These are phyloP conservation scores for Leptinotarsa defecta DNA, from an alignment of 1,140 invertebrate genomes.

Conservation along the genomic window DNA sequence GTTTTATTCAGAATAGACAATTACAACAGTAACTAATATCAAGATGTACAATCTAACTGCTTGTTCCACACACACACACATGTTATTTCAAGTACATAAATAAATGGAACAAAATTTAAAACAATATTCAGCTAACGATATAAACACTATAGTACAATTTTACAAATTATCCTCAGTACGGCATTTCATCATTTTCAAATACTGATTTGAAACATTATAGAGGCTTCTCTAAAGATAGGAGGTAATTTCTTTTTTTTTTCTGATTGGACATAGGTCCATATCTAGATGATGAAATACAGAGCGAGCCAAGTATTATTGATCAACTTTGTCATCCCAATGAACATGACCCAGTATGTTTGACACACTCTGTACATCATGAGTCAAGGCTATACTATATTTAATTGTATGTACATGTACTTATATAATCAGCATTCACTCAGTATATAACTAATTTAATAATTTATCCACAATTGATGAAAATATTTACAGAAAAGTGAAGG, in stretches of 20 bases:
- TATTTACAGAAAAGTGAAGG: conserved; percentile 50
- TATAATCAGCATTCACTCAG: conserved; percentile 31
- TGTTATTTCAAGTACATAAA: conserved; percentile 53
- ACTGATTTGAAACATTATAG: conserved; percentile 21
- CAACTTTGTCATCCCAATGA: no score
- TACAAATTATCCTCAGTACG: conserved; percentile 37
- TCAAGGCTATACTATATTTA: conserved; percentile 8
- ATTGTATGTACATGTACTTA: conserved; percentile 20
- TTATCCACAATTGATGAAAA: conserved; percentile 36
- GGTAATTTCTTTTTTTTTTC: no score
- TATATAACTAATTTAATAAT: conserved; percentile 41
- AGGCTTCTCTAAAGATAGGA: not conserved
- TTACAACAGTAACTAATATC: conserved; percentile 56
- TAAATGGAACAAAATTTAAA: conserved; percentile 51
- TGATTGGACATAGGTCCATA: no score
- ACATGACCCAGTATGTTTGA: not conserved
- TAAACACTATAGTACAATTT: conserved; percentile 55
- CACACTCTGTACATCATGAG: not conserved
- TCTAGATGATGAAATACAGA: no score
- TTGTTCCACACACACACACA: conserved; percentile 49
- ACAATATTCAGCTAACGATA: conserved; percentile 52
- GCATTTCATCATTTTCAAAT: conserved; percentile 17
- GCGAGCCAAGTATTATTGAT: no score
- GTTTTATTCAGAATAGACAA: conserved; percentile 55
- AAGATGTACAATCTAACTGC: conserved; percentile 48